Evolutionary conservation across 2,113 vertebrate species (phyloP).

Genomic region (Henicopernis longicauda): DNA sequence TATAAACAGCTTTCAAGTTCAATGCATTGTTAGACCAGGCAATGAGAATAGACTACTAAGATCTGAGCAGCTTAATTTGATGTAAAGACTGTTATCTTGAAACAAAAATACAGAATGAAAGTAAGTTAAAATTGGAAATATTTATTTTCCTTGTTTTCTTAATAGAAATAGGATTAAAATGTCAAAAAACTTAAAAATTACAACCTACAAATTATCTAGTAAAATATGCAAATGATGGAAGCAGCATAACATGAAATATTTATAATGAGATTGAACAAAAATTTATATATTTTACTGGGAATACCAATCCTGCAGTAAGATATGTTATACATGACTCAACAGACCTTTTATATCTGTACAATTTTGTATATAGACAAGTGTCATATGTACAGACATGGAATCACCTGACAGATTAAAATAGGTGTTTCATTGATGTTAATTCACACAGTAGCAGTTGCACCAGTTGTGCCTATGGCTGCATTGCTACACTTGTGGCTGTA

Average conservation of each 20-base stretch:
- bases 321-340: background rate
- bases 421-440: background rate
- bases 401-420: background rate
- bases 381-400: background rate
- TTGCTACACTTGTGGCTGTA: background rate
- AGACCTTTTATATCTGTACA: background rate
- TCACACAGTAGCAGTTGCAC: background rate
- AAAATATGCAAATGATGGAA: background rate
- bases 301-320: background rate
- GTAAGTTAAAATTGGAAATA: background rate
- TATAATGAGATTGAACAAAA: background rate
- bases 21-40: background rate
- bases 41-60: background rate
- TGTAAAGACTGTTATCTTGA: background rate
- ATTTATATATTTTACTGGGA: background rate
- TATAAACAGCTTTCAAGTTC: background rate
- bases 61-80: background rate
- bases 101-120: background rate
- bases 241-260: background rate
- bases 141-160: background rate
- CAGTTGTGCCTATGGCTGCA: background rate
- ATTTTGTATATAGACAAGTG: background rate
- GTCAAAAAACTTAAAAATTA: background rate
- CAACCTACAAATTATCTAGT: background rate
- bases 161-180: background rate